Evolutionary conservation across 2,113 vertebrate genomes (phyloP).

Genomic region (Nesospiza acunhae): DNA sequence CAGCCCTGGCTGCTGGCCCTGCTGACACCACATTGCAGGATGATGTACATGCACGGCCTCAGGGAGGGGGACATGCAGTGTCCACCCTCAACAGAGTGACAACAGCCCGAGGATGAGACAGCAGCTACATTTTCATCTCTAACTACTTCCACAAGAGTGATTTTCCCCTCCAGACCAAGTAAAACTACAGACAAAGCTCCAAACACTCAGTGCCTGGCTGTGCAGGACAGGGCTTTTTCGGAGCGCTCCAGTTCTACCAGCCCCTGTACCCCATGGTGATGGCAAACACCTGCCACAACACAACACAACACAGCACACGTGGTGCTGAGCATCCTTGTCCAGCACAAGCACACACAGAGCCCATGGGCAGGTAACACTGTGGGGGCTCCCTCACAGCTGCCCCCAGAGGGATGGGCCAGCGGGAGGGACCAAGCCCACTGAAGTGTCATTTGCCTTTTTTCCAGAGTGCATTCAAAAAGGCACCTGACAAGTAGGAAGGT

Average conservation of each 20-base stretch:
- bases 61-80: not conserved
- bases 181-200: not conserved
- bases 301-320: fast-evolving
- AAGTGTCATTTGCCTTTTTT: not conserved
- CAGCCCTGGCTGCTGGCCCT: not conserved
- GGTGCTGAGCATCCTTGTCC: not conserved
- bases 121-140: not conserved
- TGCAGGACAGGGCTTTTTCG: not conserved
- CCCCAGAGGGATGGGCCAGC: not conserved
- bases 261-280: fast-evolving
- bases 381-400: not conserved
- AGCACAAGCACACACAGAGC: not conserved
- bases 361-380: fast-evolving
- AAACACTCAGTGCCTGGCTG: not conserved
- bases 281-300: not conserved
- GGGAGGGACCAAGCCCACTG: not conserved
- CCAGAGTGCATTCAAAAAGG: not conserved
- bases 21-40: not conserved
- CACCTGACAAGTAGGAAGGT: not conserved
- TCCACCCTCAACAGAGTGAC: not conserved
- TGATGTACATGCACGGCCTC: not conserved
- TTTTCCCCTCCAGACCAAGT: not conserved
- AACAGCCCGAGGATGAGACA: not conserved
- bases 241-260: not conserved
- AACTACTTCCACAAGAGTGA: not conserved